Evolutionary conservation across 2,888 invertebrate genomes (phyloP), one percentile per base, ranked within the genome.

Genomic region (Zhengitettix transpicula): DNA sequence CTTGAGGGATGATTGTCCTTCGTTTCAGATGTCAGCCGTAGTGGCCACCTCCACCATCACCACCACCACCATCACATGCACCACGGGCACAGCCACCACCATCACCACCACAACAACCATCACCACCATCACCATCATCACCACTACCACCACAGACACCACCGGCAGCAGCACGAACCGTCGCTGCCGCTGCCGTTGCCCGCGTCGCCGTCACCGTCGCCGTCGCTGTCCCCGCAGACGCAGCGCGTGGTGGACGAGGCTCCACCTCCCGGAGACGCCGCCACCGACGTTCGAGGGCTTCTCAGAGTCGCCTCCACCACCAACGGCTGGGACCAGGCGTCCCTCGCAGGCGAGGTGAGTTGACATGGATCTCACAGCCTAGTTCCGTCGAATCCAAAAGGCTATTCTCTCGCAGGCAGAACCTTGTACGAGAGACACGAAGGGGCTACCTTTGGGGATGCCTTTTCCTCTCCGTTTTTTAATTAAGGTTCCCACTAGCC

Each of bases 241-340:
- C 71, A 71, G 52, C 53, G 14, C 16, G 16, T 14, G 28, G 66
- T 66, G 51, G 65, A n/a, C 12, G 28, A 47, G 53, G 16, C 16
- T 1, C 16, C 53, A n/a, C 11, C 11, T 5, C 53, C 28, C 53
- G 47, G 14, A 40, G 28, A 55, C 44, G 55, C 58, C 44, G 53
- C 60, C 56, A 40, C 56, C 56, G 57, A 47, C 52, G 53, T 15
- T 57, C 44, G 54, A 42, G 15, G 64, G 0, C 62, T 65, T 11
- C 63, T 66, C 42, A 60, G 64, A 40, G 65, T 65, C 60, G 65
- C 66, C 68, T 63, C 70, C 70, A 68, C 59, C 66, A 68, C 57
- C 70, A 71, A 64, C 68, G 71, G 52, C 65, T 68, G 53, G 64
- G 62, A 62, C 42, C 59, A 62, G 40, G 54, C 58, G 1, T 64